phyloP scores from a whole-genome alignment of 2,888 invertebrate genomes.

The Acanthococcus lagerstroemiae region DNA sequence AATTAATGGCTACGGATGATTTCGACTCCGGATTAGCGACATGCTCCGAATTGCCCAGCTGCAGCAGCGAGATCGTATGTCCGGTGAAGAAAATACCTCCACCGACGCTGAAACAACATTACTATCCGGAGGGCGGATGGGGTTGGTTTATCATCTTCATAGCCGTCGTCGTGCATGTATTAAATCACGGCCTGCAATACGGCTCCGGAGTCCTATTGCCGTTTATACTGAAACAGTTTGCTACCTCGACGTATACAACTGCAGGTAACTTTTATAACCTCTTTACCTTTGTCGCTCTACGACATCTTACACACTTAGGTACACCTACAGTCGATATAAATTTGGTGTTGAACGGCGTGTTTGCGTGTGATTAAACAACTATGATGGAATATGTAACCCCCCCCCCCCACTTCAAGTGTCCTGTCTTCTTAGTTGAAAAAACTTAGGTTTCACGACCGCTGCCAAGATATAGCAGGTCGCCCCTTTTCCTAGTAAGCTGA shows the following conservation, averaged over 20 bases:
- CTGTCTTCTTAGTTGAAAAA: too few relatives aligned
- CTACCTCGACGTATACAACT: conserved; percentile 50
- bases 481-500: too few relatives aligned
- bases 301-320: too few relatives aligned
- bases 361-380: too few relatives aligned
- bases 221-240: conserved; percentile 52
- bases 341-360: too few relatives aligned
- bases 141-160: conserved; percentile 71
- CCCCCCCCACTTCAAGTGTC: too few relatives aligned
- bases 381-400: too few relatives aligned
- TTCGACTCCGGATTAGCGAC: conserved; percentile 42
- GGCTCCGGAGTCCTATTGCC: conserved; percentile 53
- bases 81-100: conserved; percentile 45
- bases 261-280: too few relatives aligned
- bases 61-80: conserved; percentile 31
- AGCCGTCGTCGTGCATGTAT: conserved; percentile 59
- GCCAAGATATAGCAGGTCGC: too few relatives aligned
- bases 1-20: conserved; percentile 33
- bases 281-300: too few relatives aligned
- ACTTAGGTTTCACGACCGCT: too few relatives aligned
- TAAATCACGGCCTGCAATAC: conserved; percentile 64
- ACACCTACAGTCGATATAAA: too few relatives aligned
- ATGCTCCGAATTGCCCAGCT: conserved; percentile 39
- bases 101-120: conserved; percentile 55
- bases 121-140: conserved; percentile 82